phyloP scores from a whole-genome alignment of 2,797 vertebrate species.

The Brachymystax lenok region DNA sequence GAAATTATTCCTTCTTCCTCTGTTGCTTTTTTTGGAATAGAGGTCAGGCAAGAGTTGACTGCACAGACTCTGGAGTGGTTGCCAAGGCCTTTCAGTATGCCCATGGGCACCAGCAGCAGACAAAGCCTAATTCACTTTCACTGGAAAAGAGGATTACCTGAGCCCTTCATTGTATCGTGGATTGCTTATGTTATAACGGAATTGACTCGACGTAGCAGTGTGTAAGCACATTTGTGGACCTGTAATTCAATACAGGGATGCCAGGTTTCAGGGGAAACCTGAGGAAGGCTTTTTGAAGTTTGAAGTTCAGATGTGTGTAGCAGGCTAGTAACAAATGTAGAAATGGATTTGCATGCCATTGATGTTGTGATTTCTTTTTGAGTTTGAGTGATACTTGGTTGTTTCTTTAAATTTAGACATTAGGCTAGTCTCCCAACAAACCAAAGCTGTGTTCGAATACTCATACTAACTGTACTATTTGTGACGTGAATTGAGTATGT shows the following conservation, averaged over 20 bases:
- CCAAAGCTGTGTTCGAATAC: not conserved
- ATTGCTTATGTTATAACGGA: not conserved
- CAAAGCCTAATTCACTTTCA: not conserved
- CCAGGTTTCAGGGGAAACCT: not conserved
- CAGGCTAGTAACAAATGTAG: not conserved
- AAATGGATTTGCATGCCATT: constrained; percentile 18
- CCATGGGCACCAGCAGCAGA: not conserved
- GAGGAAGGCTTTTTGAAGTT: constrained; percentile 24
- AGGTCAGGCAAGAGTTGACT: not conserved
- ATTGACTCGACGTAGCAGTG: not conserved
- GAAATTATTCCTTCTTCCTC: too few species aligned
- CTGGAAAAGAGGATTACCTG: not conserved
- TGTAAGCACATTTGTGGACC: not conserved
- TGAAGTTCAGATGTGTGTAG: constrained; percentile 35
- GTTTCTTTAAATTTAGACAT: not conserved
- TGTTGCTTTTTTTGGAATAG: not conserved
- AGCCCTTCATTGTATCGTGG: not conserved
- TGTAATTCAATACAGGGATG: not conserved
- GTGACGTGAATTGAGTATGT: too few species aligned
- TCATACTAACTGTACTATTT: too few species aligned
- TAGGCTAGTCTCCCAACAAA: not conserved
- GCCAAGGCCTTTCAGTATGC: not conserved
- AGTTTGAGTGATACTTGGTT: not conserved
- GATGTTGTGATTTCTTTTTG: not conserved
- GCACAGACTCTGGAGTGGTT: not conserved